Evolutionary conservation across 2,113 vertebrate genomes (phyloP), one percentile per base, ranked within the genome.

Genomic region (Leptobrachium leishanense): DNA sequence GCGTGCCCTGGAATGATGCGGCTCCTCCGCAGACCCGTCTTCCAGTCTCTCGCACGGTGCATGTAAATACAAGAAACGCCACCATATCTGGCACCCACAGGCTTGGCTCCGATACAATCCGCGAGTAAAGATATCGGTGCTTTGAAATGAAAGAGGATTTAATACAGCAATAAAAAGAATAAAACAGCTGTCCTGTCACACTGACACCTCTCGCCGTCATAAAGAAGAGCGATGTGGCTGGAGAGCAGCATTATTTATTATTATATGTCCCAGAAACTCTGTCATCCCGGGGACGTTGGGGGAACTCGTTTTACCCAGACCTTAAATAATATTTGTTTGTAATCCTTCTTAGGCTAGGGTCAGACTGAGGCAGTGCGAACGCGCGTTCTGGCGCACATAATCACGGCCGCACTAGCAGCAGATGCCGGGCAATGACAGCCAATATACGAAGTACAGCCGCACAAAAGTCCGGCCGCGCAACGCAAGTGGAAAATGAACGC

Each of bases 161-260:
- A 79, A 73, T 65, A 67, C 41, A 1, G 63, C 41, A 79, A 44
- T 79, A 67, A 73, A 77, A 15, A 63, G 44, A 78, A 65, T 64
- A 79, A 71, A 79, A 79, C 76, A 65, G 76, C 57, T 70, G 68
- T 77, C 68, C 4, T 64, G 43, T 43, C 68, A 20, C 68, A 20
- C 76, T 72, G 76, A 72, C 69, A 78, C 10, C 53, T 59, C 70
- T 53, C 2, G 31, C 62, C 59, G 50, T 65, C 41, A 42, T 8
- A 41, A 44, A 71, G 59, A 64, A 79, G 70, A 67, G 31, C 55
- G 57, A 67, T 66, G 69, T 8, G 31, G 59, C 3, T 41, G 7
- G 65, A 57, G 57, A 31, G 11, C 13, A 39, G 20, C 15, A 73
- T 73, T 67, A 79, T 79, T 65, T 73, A 55, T 64, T 72, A 79